phyloP scores from a whole-genome alignment of 2,797 vertebrate species.

The Gymnoscopelus microlampas region DNA sequence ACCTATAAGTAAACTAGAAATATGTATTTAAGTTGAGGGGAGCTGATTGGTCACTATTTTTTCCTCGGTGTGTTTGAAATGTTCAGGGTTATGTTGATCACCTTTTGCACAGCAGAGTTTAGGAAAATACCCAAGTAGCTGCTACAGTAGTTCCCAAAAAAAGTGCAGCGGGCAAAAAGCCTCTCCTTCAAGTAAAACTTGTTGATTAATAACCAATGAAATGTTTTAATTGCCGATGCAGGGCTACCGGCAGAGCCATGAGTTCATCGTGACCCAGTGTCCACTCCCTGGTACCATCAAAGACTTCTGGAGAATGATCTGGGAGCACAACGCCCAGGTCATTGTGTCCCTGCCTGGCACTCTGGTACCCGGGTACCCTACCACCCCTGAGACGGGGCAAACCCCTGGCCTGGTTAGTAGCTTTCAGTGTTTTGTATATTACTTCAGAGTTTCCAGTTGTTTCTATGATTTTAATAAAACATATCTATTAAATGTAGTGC shows the following conservation, averaged over 20 bases:
- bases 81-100: too few species aligned
- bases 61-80: too few species aligned
- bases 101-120: too few species aligned
- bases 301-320: constrained; percentile 98
- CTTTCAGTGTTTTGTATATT: background rate
- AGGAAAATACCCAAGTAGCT: background rate
- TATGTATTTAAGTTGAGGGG: too few species aligned
- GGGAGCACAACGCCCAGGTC: constrained; percentile 92
- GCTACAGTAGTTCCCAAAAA: background rate
- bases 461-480: too few species aligned
- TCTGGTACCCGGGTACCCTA: background rate
- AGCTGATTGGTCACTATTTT: too few species aligned
- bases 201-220: background rate
- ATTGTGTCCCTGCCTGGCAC: constrained; percentile 89
- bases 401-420: constrained; percentile 73
- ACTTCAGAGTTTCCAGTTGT: too few species aligned
- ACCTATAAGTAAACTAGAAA: too few species aligned
- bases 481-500: too few species aligned
- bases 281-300: constrained; percentile 90
- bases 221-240: constrained; percentile 56
- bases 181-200: background rate
- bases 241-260: constrained; percentile 91
- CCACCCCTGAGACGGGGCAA: constrained; percentile 16
- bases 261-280: constrained; percentile 96
- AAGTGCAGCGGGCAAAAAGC: background rate